Evolutionary conservation across 2,797 vertebrate genomes (phyloP).

Genomic region (Characodon lateralis): DNA sequence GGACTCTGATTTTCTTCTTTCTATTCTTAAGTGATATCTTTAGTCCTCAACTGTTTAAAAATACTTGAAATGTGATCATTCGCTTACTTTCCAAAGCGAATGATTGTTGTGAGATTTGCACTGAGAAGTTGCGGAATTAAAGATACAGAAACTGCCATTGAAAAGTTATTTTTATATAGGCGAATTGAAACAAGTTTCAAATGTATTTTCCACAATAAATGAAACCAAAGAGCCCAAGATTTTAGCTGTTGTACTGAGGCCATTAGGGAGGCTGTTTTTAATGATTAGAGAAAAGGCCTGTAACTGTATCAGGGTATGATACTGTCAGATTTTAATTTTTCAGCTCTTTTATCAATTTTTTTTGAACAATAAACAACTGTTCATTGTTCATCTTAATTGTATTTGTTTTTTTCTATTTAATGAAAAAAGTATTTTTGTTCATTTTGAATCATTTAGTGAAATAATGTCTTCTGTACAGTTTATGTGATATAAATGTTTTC

Average conservation of each 20-base stretch:
- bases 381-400: slow-evolving; percentile 86
- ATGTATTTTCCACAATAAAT: slow-evolving; percentile 97
- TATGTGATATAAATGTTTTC: slow-evolving; percentile 94
- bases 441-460: slow-evolving; percentile 97
- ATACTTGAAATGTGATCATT: slow-evolving; percentile 99
- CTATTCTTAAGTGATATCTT: slow-evolving; percentile 60
- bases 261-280: slow-evolving; percentile 82
- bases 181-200: slow-evolving; percentile 93
- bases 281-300: slow-evolving; percentile 87
- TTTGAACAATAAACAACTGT: slow-evolving; percentile 91
- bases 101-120: slow-evolving; percentile 99
- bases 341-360: slow-evolving; percentile 86
- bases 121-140: slow-evolving; percentile 99
- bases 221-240: slow-evolving; percentile 99
- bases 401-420: slow-evolving; percentile 94
- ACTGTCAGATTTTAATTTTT: slow-evolving; percentile 87
- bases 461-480: slow-evolving; percentile 97
- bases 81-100: slow-evolving; percentile 98
- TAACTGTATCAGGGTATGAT: slow-evolving; percentile 92
- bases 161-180: slow-evolving; percentile 99
- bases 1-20: slow-evolving; percentile 61
- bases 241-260: slow-evolving; percentile 91
- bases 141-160: slow-evolving; percentile 91
- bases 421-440: slow-evolving; percentile 93
- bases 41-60: slow-evolving; percentile 92